phyloP scores from a whole-genome alignment of 2,113 vertebrate species.

The Phocoena phocoena region DNA sequence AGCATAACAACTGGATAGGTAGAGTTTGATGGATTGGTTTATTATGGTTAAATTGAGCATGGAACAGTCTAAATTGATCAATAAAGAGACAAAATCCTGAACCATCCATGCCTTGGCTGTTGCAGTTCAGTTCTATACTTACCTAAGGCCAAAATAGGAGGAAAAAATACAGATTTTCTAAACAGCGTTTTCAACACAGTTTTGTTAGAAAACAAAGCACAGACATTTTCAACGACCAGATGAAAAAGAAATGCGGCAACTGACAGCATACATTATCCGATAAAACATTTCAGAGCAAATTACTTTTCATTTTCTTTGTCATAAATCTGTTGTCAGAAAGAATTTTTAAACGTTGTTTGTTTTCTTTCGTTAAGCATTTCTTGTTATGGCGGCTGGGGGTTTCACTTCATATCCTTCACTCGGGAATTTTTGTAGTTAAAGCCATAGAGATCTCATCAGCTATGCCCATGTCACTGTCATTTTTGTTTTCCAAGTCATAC shows the following conservation, averaged over 20 bases:
- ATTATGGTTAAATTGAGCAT: constrained; percentile 69
- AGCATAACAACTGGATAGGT: not conserved
- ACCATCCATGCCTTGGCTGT: not conserved
- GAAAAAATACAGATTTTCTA: not conserved
- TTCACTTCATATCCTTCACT: not conserved
- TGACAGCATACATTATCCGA: not conserved
- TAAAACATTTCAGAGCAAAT: not conserved
- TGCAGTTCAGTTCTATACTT: not conserved
- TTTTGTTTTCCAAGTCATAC: not conserved
- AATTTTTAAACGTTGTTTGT: not conserved
- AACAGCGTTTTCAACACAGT: not conserved
- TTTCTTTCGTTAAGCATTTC: constrained; percentile 20
- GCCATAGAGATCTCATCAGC: not conserved
- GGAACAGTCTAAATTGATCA: constrained; percentile 64
- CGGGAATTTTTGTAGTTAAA: not conserved
- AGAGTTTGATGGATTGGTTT: constrained; percentile 69
- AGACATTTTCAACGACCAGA: constrained; percentile 33
- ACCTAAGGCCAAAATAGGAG: not conserved
- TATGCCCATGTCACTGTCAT: not conserved
- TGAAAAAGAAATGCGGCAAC: constrained; percentile 27
- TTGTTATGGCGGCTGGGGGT: not conserved
- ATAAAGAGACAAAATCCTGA: constrained; percentile 54
- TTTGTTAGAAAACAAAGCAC: constrained; percentile 2
- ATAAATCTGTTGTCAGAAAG: not conserved
- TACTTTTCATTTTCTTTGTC: constrained; percentile 24